Conservation (phyloP, 2,113 vertebrate genomes). For the Octodon degus region DNA sequence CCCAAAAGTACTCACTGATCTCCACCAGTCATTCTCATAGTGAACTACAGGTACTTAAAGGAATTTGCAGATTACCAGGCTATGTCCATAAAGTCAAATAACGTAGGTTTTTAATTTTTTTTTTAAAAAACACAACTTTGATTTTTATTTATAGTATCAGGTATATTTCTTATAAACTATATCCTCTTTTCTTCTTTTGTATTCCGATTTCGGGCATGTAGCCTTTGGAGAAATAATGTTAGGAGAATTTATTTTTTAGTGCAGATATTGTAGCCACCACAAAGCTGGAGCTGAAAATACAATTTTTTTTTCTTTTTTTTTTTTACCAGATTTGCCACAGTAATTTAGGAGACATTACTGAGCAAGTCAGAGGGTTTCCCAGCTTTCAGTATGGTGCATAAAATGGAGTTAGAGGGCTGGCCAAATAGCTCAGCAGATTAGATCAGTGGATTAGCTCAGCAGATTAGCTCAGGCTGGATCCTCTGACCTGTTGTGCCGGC, state of each 20-base stretch:
- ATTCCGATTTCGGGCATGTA: neutral
- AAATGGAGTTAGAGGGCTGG: neutral
- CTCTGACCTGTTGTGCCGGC: no score
- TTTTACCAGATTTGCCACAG: neutral
- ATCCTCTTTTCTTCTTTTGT: neutral
- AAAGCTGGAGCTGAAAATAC: neutral
- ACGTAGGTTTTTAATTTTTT: neutral
- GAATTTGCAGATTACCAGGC: neutral
- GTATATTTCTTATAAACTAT: neutral
- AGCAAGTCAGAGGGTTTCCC: neutral
- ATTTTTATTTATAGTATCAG: neutral
- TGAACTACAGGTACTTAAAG: neutral
- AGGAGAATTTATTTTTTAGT: neutral
- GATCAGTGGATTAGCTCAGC: no score
- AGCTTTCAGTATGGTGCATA: neutral
- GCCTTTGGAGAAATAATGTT: neutral
- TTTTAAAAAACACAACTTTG: neutral
- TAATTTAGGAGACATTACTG: neutral
- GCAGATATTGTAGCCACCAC: neutral
- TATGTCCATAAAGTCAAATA: neutral
- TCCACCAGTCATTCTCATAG: accelerated
- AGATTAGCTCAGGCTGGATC: no score
- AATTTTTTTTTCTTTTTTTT: neutral
- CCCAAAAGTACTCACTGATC: neutral
- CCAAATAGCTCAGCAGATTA: no score